phyloP scores from a whole-genome alignment of 2,797 vertebrate species.

The Craterocephalus amniculus region DNA sequence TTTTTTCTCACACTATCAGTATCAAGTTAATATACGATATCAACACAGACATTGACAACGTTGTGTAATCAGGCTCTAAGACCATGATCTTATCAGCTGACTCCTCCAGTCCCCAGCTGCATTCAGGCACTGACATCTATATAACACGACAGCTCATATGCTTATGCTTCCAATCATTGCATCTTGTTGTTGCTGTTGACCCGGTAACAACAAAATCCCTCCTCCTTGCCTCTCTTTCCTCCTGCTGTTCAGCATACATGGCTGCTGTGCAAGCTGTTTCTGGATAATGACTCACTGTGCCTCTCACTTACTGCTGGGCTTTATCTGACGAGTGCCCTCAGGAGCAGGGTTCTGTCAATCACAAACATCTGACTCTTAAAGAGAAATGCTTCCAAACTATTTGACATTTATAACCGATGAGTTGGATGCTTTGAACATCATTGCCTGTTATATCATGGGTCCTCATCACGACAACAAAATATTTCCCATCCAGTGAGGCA shows the following conservation, averaged over 20 bases:
- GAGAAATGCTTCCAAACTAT: background rate
- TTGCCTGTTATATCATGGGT: background rate
- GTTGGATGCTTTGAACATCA: background rate
- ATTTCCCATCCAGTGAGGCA: background rate
- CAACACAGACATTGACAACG: constrained; percentile 21
- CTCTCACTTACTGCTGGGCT: constrained; percentile 14
- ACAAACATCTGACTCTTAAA: background rate
- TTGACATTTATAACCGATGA: background rate
- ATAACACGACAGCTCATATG: constrained; percentile 30
- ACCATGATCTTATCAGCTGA: constrained; percentile 11
- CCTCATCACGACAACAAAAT: background rate
- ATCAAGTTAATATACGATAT: constrained; percentile 13
- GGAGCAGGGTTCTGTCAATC: background rate
- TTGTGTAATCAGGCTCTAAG: constrained; percentile 15
- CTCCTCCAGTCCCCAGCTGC: constrained; percentile 13
- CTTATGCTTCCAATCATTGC: constrained; percentile 19
- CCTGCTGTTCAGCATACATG: constrained; percentile 37
- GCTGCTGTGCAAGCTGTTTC: constrained; percentile 47
- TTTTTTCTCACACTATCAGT: constrained; percentile 28
- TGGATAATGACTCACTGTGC: constrained; percentile 30
- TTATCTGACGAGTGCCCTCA: background rate
- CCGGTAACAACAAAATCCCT: constrained; percentile 23
- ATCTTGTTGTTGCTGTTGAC: constrained; percentile 30
- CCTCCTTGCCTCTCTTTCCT: constrained; percentile 6
- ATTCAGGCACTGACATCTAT: constrained; percentile 23